These are phyloP conservation scores for Pomatostomus ruficeps DNA, from an alignment of 2,113 vertebrate species.

Conservation along the genomic window DNA sequence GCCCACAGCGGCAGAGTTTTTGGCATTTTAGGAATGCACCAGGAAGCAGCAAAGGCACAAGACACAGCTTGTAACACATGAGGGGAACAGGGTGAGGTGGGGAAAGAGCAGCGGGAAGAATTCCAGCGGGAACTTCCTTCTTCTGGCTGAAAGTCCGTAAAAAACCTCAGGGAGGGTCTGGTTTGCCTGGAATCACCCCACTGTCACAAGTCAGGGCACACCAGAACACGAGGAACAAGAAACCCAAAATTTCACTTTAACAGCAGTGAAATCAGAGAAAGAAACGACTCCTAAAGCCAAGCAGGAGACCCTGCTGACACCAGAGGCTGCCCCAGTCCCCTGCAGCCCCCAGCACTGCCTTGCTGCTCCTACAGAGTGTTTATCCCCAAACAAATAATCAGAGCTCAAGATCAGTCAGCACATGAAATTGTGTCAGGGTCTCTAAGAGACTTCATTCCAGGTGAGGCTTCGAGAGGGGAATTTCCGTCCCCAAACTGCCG, in stretches of 20 bases:
- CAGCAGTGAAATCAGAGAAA: background rate
- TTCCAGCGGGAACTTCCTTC: background rate
- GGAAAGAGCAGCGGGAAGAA: background rate
- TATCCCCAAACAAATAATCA: background rate
- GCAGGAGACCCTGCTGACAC: background rate
- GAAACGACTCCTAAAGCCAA: rapidly evolving
- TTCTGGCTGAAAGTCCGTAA: background rate
- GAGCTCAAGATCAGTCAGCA: background rate
- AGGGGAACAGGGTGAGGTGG: rapidly evolving
- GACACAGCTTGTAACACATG: background rate
- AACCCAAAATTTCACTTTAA: background rate
- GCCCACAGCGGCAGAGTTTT: rapidly evolving
- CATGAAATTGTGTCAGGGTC: background rate
- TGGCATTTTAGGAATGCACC: background rate
- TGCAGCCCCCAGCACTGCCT: background rate
- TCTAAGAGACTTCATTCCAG: background rate
- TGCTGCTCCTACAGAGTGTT: background rate
- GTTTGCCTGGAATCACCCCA: background rate
- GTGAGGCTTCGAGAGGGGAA: background rate
- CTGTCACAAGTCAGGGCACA: background rate
- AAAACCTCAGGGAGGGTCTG: background rate
- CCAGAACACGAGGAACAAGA: background rate
- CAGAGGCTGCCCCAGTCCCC: background rate
- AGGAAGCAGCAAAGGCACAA: background rate
- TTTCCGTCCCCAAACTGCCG: background rate